Base-by-base conservation (phyloP, 2,113 vertebrate species). In the Rynchops niger region DNA sequence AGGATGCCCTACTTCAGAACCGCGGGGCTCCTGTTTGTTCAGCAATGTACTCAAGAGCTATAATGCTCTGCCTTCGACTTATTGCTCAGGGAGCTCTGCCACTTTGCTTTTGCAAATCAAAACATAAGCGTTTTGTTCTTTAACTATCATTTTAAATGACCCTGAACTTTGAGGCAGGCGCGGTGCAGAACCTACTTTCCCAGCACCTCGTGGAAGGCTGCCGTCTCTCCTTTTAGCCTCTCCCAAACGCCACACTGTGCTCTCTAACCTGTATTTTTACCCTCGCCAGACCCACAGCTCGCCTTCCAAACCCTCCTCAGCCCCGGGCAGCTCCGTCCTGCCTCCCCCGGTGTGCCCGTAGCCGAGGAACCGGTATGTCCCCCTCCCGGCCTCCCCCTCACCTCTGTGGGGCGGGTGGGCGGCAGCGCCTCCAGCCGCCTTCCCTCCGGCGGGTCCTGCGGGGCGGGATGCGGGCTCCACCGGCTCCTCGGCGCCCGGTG, bases 221-320 rank as follows among this genome's bases (percentile, higher is more conserved):
- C 13, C 25, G 12, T 16, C 29, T 22, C 1, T 29, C 7, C 76
- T 17, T 30, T 14, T 21, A 7, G 16, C 15, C 27, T 21, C 34
- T 42, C 40, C 15, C 5, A 5, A 13, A 29, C 0, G 6, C 70
- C 10, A 3, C 1, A 18, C 59, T 29, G 32, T 4, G 30, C 25
- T 45, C 42, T 5, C 12, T 3, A 11, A 27, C 2, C 15, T 11
- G 0, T n/a, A 6, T 25, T 5, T 20, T 17, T 7, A 36, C 23
- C 36, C n/a, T 7, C 59, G 15, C 36, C 36, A 26, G 25, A 40
- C 23, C 59, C 59, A 11, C n/a, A 7, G 36, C 59, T 29, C 6
- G 4, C 22, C 47, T 62, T 27, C 59, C 59, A 10, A 38, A 26
- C 59, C n/a, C n/a, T 25, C 21, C 59, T 61, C 61, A 38, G 36